phyloP scores from a whole-genome alignment of 2,113 vertebrate genomes.

The Poecile atricapillus region DNA sequence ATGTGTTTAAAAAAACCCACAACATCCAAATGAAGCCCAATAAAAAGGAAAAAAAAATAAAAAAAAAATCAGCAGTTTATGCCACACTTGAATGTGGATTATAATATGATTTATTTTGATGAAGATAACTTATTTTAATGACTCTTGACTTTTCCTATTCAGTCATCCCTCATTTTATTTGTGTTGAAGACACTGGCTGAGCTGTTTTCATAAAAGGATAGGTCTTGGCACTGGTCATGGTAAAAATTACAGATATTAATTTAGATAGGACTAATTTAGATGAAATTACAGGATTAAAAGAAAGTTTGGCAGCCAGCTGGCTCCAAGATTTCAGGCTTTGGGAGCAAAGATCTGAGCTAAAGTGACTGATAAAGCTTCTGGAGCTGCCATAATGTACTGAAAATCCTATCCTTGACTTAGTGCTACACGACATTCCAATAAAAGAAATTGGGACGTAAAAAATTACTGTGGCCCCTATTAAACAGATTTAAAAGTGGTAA shows the following conservation, averaged over 20 bases:
- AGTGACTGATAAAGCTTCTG: background rate
- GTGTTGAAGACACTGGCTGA: background rate
- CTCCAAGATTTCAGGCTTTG: background rate
- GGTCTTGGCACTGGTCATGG: background rate
- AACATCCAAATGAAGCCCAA: background rate
- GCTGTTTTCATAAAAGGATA: background rate
- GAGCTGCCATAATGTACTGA: background rate
- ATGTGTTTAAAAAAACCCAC: background rate
- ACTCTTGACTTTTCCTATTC: background rate
- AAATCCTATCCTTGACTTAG: background rate
- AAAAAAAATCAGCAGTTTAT: background rate
- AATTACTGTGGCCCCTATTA: background rate
- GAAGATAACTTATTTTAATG: background rate
- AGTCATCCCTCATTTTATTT: background rate
- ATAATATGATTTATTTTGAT: background rate
- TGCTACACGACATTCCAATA: background rate
- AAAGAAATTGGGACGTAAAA: background rate
- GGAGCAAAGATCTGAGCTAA: slow-evolving; percentile 1
- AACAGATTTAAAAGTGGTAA: slow-evolving; percentile 1
- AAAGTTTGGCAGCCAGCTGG: background rate
- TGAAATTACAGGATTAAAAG: background rate
- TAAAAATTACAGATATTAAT: background rate
- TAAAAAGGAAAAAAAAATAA: background rate
- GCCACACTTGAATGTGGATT: background rate
- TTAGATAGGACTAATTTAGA: background rate